phyloP scores from a whole-genome alignment of 2,797 vertebrate genomes.

The Hydrocynus forskahlii region DNA sequence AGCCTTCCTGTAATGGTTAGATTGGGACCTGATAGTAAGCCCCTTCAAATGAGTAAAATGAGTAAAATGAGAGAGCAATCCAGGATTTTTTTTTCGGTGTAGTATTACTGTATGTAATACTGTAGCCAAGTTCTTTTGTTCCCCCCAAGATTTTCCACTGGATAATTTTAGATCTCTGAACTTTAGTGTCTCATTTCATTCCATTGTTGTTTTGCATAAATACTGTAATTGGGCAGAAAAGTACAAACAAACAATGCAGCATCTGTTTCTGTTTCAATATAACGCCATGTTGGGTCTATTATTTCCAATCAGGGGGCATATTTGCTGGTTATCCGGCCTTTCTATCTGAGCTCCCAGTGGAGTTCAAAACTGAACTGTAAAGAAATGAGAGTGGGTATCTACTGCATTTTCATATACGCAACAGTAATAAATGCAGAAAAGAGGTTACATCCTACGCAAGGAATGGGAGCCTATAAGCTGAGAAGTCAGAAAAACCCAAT shows the following conservation, averaged over 20 bases:
- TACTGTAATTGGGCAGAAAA: conserved; percentile 19
- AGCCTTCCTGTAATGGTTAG: too few relatives aligned
- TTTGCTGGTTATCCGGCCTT: not conserved
- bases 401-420: not conserved
- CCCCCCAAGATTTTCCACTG: not conserved
- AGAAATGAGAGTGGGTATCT: not conserved
- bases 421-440: not conserved
- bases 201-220: conserved; percentile 37
- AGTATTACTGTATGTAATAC: too few relatives aligned
- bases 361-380: not conserved
- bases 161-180: not conserved
- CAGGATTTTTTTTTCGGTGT: too few relatives aligned
- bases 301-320: conserved; percentile 15
- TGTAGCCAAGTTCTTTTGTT: too few relatives aligned
- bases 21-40: too few relatives aligned
- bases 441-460: not conserved
- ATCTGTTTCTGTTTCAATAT: not conserved
- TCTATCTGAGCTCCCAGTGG: conserved; percentile 17
- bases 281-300: not conserved
- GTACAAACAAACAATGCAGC: not conserved
- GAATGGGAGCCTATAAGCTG: not conserved
- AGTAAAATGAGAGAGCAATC: too few relatives aligned
- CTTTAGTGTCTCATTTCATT: not conserved
- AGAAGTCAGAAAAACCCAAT: not conserved
- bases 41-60: too few relatives aligned